Evolutionary conservation across 2,888 invertebrate genomes (phyloP).

Genomic region (Cynaeus angustus): DNA sequence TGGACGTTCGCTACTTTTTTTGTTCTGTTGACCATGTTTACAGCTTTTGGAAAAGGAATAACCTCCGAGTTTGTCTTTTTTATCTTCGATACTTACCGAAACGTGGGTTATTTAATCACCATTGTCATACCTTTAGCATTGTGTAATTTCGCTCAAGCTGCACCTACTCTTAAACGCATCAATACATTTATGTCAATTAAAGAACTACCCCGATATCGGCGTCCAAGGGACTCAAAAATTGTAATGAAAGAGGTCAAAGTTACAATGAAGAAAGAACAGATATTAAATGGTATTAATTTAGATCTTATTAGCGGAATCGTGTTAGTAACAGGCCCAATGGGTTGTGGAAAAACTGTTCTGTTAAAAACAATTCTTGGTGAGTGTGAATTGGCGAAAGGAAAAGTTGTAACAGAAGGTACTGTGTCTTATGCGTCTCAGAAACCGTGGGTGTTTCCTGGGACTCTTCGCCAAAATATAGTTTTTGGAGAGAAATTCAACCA

Average conservation of each 20-base stretch:
- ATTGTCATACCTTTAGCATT: constrained; percentile 91
- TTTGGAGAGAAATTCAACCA: constrained; percentile 79
- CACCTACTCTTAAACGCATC: constrained; percentile 82
- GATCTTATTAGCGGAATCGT: constrained; percentile 70
- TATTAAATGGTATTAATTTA: constrained; percentile 69
- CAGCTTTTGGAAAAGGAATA: constrained; percentile 76
- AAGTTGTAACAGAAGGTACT: constrained; percentile 71
- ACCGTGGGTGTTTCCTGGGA: constrained; percentile 76
- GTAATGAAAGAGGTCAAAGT: constrained; percentile 53
- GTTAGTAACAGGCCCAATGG: constrained; percentile 79
- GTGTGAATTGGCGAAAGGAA: constrained; percentile 65
- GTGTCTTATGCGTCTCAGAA: constrained; percentile 77
- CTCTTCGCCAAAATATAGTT: constrained; percentile 84
- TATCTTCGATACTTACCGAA: constrained; percentile 90
- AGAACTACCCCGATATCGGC: constrained; percentile 61
- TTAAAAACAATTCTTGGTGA: constrained; percentile 70
- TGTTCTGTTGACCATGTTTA: neutral
- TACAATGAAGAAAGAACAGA: constrained; percentile 59
- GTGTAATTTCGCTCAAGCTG: constrained; percentile 84
- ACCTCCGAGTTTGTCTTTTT: constrained; percentile 90
- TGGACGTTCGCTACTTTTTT: constrained; percentile 13
- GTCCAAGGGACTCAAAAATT: constrained; percentile 50
- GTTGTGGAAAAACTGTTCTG: constrained; percentile 76
- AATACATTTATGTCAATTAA: constrained; percentile 74
- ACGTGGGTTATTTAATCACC: constrained; percentile 89